A percentile compares a stretch with the other conserved stretches of the same genome.
Conservation (phyloP, 2,113 vertebrate genomes). For the Ahaetulla prasina region DNA sequence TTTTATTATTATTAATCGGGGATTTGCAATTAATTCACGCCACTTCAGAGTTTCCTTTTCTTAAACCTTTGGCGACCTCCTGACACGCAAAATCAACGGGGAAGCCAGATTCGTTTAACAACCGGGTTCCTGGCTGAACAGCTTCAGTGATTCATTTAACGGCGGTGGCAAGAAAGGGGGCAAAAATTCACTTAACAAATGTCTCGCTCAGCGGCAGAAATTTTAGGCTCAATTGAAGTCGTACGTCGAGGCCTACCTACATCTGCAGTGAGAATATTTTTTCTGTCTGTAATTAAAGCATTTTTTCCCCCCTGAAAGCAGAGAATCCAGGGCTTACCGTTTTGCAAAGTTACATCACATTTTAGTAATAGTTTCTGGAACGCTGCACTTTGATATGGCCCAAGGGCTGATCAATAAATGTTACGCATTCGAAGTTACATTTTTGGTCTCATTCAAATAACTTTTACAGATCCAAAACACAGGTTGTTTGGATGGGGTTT, state of each 20-base stretch:
- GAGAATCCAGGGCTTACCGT: background rate
- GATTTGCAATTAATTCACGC: background rate
- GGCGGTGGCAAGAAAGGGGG: background rate
- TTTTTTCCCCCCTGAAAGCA: background rate
- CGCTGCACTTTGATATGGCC: too few relatives aligned
- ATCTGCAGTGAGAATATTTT: background rate
- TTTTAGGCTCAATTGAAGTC: background rate
- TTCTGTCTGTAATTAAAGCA: background rate
- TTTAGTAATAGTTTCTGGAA: too few relatives aligned
- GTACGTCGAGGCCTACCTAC: accelerated
- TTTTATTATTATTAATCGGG: background rate
- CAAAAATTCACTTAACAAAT: background rate
- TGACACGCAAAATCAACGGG: too few relatives aligned
- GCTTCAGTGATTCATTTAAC: too few relatives aligned
- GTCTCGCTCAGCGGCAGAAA: background rate
- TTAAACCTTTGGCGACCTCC: too few relatives aligned
- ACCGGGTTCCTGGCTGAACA: too few relatives aligned
- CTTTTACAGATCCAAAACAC: background rate
- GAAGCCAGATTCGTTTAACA: too few relatives aligned
- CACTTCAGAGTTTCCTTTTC: background rate
- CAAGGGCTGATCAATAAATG: too few relatives aligned
- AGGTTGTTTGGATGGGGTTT: background rate
- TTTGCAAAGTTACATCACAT: background rate
- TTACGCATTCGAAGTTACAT: background rate
- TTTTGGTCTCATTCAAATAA: background rate